Evolutionary conservation across 1,140 invertebrate genomes (phyloP).

Genomic region (Halictus rubicundus): DNA sequence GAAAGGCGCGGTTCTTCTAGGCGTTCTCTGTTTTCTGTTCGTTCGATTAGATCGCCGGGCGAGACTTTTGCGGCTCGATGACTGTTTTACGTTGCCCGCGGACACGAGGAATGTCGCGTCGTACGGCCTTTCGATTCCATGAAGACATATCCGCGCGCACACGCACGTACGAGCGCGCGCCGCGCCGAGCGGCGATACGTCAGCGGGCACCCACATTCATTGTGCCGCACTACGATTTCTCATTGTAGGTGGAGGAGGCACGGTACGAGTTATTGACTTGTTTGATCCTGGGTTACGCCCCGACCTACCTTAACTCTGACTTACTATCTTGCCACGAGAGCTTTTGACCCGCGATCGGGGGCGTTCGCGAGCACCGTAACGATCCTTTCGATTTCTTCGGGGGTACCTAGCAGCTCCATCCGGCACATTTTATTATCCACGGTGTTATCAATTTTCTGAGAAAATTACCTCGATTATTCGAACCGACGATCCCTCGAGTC

Average conservation of each 20-base stretch:
- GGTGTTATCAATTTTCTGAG: too few species aligned
- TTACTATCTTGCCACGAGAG: constrained; percentile 72
- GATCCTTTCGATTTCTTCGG: constrained; percentile 35
- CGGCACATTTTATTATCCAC: too few species aligned
- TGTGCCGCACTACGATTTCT: constrained; percentile 71
- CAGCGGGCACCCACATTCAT: constrained; percentile 71
- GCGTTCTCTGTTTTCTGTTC: constrained; percentile 4
- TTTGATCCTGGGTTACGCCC: constrained; percentile 77
- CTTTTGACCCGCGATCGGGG: constrained; percentile 46
- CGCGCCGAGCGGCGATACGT: constrained; percentile 56
- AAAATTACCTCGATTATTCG: too few species aligned
- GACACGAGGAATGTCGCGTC: constrained; percentile 52
- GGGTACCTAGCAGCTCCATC: neutral
- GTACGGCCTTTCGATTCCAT: constrained; percentile 67
- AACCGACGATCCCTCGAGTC: too few species aligned
- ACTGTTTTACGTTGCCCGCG: constrained; percentile 55
- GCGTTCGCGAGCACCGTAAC: constrained; percentile 28
- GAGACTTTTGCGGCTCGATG: constrained; percentile 27
- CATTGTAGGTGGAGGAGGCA: constrained; percentile 72
- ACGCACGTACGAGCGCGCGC: constrained; percentile 40
- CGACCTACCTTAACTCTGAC: constrained; percentile 75
- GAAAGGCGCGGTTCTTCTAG: neutral
- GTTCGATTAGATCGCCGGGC: constrained; percentile 40
- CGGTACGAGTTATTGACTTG: constrained; percentile 77
- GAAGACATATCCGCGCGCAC: constrained; percentile 71